Evolutionary conservation across 2,113 vertebrate species (phyloP).

Genomic region (Hiodon tergisus): DNA sequence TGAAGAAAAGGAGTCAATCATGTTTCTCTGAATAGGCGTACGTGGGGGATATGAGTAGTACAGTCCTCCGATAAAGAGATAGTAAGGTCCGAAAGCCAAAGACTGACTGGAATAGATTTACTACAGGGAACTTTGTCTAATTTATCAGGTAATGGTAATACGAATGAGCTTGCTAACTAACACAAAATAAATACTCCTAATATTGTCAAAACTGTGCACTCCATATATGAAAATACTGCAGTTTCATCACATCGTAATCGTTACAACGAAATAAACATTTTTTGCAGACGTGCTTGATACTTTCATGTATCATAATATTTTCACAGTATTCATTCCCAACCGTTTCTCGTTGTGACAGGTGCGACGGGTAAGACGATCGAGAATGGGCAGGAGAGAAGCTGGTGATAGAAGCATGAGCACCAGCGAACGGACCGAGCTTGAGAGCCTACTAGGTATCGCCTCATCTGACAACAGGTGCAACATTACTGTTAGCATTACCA

Average conservation of each 20-base stretch:
- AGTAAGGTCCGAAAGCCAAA: background rate
- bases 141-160: background rate
- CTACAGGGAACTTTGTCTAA: background rate
- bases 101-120: background rate
- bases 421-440: conserved; percentile 42
- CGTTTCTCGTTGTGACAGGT: conserved; percentile 1
- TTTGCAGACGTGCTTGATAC: background rate
- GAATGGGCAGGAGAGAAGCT: conserved; percentile 56
- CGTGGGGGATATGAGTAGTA: background rate
- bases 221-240: too few relatives aligned
- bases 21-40: background rate
- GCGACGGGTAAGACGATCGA: conserved; percentile 14
- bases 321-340: too few relatives aligned
- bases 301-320: background rate
- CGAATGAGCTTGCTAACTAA: background rate
- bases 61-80: background rate
- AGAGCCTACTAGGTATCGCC: conserved; percentile 41
- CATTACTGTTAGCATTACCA: conserved; percentile 16
- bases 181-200: background rate
- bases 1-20: background rate
- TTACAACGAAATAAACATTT: background rate
- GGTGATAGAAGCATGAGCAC: conserved; percentile 45
- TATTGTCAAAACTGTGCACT: too few relatives aligned
- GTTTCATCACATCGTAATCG: too few relatives aligned
- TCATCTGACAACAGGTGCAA: conserved; percentile 29